Evolutionary conservation across 2,888 invertebrate species (phyloP).

Genomic region (Hirtodrosophila confusa): DNA sequence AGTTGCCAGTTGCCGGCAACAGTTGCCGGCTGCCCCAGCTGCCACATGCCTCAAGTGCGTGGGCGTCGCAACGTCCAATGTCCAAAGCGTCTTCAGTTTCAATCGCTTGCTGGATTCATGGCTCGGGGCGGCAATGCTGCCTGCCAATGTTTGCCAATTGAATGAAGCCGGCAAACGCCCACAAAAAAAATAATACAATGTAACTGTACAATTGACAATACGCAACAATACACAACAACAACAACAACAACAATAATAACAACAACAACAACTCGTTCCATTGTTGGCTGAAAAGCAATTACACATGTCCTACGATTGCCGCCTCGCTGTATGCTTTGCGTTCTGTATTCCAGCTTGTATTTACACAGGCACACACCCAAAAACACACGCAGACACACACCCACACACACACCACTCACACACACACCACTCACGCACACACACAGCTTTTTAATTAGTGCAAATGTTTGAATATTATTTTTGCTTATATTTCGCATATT

Average conservation of each 20-base stretch:
- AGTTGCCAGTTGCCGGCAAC: conserved; percentile 29
- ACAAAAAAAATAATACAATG: conserved; percentile 38
- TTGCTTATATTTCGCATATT: conserved; percentile 51
- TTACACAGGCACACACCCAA: conserved; percentile 17
- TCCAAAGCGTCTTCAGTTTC: conserved; percentile 70
- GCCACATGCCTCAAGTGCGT: conserved; percentile 50
- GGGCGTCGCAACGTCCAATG: conserved; percentile 50
- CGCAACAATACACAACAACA: conserved; percentile 36
- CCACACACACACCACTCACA: conserved; percentile 17
- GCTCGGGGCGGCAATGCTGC: conserved; percentile 36
- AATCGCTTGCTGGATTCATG: conserved; percentile 46
- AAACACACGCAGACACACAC: conserved; percentile 12
- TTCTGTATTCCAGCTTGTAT: conserved; percentile 44
- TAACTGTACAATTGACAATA: conserved; percentile 44
- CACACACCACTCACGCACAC: neutral
- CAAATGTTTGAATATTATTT: conserved; percentile 76
- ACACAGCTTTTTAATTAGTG: conserved; percentile 67
- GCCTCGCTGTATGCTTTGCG: conserved; percentile 26
- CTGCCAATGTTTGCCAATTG: conserved; percentile 65
- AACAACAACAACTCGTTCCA: conserved; percentile 25
- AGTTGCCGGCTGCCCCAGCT: conserved; percentile 52
- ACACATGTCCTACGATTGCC: conserved; percentile 64
- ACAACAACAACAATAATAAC: conserved; percentile 25
- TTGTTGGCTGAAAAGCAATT: conserved; percentile 66
- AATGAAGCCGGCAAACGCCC: conserved; percentile 55